Conservation (phyloP, 35 echinoderm and acorn worm genomes). For the Apostichopus japonicus region DNA sequence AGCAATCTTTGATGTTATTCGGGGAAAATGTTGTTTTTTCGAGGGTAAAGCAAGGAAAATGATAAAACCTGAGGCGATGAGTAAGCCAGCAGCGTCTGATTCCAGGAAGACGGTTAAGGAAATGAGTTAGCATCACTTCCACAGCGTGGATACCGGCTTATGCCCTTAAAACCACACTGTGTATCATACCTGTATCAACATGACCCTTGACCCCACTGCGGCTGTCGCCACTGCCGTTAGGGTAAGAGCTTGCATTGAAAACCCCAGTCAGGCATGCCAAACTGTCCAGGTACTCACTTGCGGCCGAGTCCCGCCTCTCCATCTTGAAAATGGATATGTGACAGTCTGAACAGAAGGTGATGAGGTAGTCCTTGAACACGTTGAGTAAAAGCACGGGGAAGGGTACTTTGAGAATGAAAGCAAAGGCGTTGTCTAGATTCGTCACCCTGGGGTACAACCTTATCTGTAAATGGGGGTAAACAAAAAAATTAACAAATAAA, state of each 20-base stretch:
- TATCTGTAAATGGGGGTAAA: constrained; percentile 59
- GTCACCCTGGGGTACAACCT: constrained; percentile 81
- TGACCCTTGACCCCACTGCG: constrained; percentile 15
- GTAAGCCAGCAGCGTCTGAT: background rate
- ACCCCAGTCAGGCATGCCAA: constrained; percentile 45
- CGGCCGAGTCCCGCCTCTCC: constrained; percentile 69
- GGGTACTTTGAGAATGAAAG: constrained; percentile 90
- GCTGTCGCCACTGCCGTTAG: background rate
- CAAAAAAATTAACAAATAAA: background rate
- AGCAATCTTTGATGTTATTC: background rate
- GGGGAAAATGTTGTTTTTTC: background rate
- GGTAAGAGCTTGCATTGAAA: constrained; percentile 7
- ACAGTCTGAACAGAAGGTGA: constrained; percentile 93
- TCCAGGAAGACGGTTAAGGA: background rate
- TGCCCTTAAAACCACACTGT: constrained; percentile 9
- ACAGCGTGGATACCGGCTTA: background rate
- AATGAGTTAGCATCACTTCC: constrained; percentile 28
- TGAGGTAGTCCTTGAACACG: constrained; percentile 94
- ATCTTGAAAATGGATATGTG: constrained; percentile 91
- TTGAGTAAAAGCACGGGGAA: constrained; percentile 92
- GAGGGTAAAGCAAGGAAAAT: too few relatives aligned
- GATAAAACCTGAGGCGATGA: background rate
- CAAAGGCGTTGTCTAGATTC: constrained; percentile 98
- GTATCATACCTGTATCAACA: constrained; percentile 36
- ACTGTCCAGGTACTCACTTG: constrained; percentile 78